These are phyloP conservation scores for Anodontia alba DNA, from an alignment of 2,888 invertebrate species.

Conservation along the genomic window DNA sequence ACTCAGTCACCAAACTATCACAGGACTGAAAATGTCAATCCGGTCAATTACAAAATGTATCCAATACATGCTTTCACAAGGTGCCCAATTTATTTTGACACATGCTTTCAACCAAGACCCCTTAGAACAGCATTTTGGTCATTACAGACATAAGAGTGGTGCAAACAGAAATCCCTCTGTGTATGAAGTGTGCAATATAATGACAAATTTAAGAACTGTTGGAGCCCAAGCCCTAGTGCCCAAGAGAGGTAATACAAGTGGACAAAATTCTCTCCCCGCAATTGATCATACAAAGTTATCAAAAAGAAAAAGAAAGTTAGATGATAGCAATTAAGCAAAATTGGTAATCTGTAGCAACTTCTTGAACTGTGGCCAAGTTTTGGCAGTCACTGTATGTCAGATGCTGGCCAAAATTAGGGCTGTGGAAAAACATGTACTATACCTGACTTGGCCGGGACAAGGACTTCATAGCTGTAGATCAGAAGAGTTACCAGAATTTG, in stretches of 20 bases:
- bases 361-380: no score
- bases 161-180: constrained; percentile 41
- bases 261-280: background rate
- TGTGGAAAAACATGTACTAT: no score
- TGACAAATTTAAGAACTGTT: constrained; percentile 29
- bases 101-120: constrained; percentile 49
- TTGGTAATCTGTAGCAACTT: no score
- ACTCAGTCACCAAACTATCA: constrained; percentile 38
- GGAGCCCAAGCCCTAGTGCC: constrained; percentile 35
- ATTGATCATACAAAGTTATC: background rate
- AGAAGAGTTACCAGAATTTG: no score
- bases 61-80: background rate
- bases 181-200: constrained; percentile 23
- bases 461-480: no score
- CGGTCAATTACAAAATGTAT: constrained; percentile 17
- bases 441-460: no score
- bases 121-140: constrained; percentile 49
- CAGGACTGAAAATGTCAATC: constrained; percentile 26
- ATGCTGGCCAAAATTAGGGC: no score
- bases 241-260: constrained; percentile 23
- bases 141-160: constrained; percentile 20
- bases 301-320: no score
- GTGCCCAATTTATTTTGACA: constrained; percentile 41
- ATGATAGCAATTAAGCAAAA: no score
- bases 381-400: no score